Conservation (phyloP, 2,113 vertebrate species). For the Pluvianellus socialis region DNA sequence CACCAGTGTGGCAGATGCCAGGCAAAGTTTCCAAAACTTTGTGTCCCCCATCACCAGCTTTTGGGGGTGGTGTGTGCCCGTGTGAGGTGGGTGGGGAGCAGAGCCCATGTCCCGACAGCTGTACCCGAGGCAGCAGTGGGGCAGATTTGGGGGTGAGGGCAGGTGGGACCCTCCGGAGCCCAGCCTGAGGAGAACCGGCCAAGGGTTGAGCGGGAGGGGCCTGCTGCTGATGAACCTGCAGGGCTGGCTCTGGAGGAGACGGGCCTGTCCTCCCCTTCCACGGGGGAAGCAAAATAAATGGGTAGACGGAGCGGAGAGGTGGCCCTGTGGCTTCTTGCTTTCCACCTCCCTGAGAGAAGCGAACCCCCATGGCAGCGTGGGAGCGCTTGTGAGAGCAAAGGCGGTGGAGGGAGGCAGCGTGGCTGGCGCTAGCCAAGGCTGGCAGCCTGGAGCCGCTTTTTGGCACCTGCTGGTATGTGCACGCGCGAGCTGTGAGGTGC, state of each 20-base stretch:
- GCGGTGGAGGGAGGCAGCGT: fast-evolving
- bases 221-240: background rate
- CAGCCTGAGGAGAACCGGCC: fast-evolving
- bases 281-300: background rate
- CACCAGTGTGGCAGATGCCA: fast-evolving
- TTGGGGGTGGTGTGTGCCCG: fast-evolving
- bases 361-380: fast-evolving
- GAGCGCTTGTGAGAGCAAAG: background rate
- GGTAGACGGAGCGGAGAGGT: fast-evolving
- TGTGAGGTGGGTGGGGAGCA: background rate
- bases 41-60: fast-evolving
- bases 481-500: no score
- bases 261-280: background rate
- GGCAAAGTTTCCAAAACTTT: fast-evolving
- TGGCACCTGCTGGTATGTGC: no score
- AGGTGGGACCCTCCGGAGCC: fast-evolving
- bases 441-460: no score
- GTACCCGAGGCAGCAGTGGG: background rate
- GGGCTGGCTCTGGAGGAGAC: background rate
- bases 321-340: background rate
- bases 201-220: fast-evolving
- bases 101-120: fast-evolving
- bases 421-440: no score
- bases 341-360: background rate
- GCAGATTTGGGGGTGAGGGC: background rate